These are phyloP conservation scores for Saguinus imperator DNA, from an alignment of 2,113 vertebrate species.

Conservation along the genomic window DNA sequence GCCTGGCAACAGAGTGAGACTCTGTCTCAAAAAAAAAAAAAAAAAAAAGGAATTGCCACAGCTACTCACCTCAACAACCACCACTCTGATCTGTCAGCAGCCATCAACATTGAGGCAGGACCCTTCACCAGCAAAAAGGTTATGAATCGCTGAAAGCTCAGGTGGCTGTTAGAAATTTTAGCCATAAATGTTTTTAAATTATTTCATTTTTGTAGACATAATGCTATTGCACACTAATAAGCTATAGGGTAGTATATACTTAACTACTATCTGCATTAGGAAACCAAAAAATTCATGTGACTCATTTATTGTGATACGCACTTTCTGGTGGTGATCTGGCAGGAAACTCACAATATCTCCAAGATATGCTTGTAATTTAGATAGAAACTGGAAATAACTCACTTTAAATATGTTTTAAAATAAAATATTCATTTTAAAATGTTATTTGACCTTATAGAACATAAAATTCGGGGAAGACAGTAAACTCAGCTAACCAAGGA, in stretches of 20 bases:
- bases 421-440: constrained; percentile 22
- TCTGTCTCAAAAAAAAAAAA: no score
- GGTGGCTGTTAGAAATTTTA: not conserved
- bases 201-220: not conserved
- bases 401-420: constrained; percentile 21
- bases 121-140: not conserved
- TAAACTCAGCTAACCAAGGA: not conserved
- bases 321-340: not conserved
- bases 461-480: not conserved
- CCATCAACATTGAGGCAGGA: not conserved
- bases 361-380: not conserved
- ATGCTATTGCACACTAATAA: not conserved
- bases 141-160: not conserved
- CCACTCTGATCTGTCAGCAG: not conserved
- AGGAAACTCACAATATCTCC: not conserved
- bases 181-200: not conserved
- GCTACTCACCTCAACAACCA: not conserved
- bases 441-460: not conserved
- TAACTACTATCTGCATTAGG: not conserved
- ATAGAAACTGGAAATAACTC: constrained; percentile 7
- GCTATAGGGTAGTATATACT: not conserved
- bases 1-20: no score
- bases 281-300: not conserved
- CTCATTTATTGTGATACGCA: not conserved
- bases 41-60: not conserved